These are phyloP conservation scores for Chlorops oryzae DNA, from an alignment of 1,140 invertebrate genomes.

Conservation along the genomic window DNA sequence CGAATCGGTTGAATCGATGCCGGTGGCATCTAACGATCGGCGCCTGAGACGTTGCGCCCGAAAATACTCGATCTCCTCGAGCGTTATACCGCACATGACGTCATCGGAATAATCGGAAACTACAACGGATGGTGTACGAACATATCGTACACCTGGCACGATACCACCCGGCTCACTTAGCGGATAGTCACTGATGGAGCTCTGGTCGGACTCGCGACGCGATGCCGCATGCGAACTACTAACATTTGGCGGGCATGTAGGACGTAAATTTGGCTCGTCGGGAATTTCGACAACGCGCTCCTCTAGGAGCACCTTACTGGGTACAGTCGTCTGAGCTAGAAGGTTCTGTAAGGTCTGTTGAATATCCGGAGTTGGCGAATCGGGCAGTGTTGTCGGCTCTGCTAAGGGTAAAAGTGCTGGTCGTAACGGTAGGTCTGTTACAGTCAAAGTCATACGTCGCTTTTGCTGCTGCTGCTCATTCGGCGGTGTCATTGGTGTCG, in stretches of 20 bases:
- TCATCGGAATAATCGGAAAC: constrained; percentile 79
- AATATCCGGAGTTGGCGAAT: constrained; percentile 27
- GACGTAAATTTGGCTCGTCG: constrained; percentile 7
- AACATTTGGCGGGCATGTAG: neutral
- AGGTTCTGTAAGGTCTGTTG: neutral
- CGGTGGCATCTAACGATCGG: constrained; percentile 35
- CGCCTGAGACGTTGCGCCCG: constrained; percentile 48
- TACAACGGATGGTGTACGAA: constrained; percentile 73
- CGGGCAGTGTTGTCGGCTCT: constrained; percentile 39
- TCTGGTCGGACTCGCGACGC: constrained; percentile 41
- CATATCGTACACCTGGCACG: constrained; percentile 55
- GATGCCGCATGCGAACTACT: constrained; percentile 20
- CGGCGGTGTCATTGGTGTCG: neutral
- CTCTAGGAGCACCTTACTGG: constrained; percentile 43
- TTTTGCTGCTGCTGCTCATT: constrained; percentile 10
- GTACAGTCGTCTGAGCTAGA: constrained; percentile 18
- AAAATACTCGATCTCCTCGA: constrained; percentile 62
- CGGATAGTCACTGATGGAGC: constrained; percentile 25
- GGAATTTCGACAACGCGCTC: constrained; percentile 36
- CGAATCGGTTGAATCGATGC: constrained; percentile 28
- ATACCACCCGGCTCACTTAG: constrained; percentile 24
- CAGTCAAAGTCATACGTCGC: constrained; percentile 40
- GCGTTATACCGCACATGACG: constrained; percentile 56
- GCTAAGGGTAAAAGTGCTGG: constrained; percentile 39
- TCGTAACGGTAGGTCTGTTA: constrained; percentile 39